Evolutionary conservation across 1,140 invertebrate genomes (phyloP), one percentile per base, ranked within the genome.

Genomic region (Notospermus geniculatus): DNA sequence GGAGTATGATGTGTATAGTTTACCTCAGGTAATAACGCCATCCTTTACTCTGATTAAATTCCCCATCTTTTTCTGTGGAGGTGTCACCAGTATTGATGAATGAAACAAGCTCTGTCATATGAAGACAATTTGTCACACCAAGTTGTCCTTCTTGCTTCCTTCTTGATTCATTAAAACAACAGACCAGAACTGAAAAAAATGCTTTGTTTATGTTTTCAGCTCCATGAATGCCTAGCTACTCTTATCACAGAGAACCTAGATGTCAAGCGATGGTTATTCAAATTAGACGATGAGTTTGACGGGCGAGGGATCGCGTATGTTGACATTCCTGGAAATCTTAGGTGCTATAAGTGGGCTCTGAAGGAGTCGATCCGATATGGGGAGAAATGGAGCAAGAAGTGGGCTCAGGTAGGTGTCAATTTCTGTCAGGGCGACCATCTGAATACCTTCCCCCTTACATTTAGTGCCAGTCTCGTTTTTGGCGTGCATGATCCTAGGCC

Each of bases 351-450:
- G 15, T 80, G 77, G 75, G 78, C 75, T n/a, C 57, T 73, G 27
- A 80, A 78, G 60, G 80, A 81, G 64, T 68, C 68, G 19, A 59
- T 68, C 15, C 66, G 78, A 68, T 82, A 80, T 65, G 79, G 79
- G 9, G 77, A 81, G 19, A 80, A 81, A 58, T 82, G 80, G 80
- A 72, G 32, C 29, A 79, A 80, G 59, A 80, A 80, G 67, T 82
- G 80, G 80, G 80, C 80, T 27, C 79, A 82, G 73, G 76, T 78
- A 60, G 15, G 39, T 25, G 15, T 7, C 32, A n/a, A n/a, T n/a
- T n/a, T n/a, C n/a, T n/a, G n/a, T n/a, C n/a, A n/a, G n/a, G n/a
- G n/a, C n/a, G n/a, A n/a, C n/a, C n/a, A n/a, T n/a, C n/a, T n/a
- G n/a, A n/a, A n/a, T n/a, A n/a, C n/a, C n/a, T n/a, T n/a, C n/a